Percentiles rank a stretch among this genome's conserved stretches.
These are phyloP conservation scores for Terebella lapidaria DNA, from an alignment of 2,888 invertebrate genomes.

Conservation along the genomic window DNA sequence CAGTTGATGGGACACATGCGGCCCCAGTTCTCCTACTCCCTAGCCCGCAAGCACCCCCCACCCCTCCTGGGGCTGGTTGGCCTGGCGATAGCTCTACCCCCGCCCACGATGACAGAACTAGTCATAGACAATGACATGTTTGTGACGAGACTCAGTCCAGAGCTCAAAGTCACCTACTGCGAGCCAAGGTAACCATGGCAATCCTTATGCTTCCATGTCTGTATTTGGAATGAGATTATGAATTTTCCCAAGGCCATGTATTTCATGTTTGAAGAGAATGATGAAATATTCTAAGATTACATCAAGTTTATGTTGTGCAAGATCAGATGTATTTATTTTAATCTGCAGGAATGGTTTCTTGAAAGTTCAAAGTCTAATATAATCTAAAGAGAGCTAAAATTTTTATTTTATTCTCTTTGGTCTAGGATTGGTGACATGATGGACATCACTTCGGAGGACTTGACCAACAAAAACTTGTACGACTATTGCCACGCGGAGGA, in stretches of 20 bases:
- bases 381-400: no score
- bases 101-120: constrained; percentile 95
- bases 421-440: constrained; percentile 84
- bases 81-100: constrained; percentile 90
- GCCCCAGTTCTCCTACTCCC: constrained; percentile 88
- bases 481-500: constrained; percentile 94
- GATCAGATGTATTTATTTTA: no score
- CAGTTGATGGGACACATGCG: constrained; percentile 84
- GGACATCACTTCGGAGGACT: constrained; percentile 88
- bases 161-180: constrained; percentile 94
- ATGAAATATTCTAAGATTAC: no score
- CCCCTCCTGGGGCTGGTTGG: constrained; percentile 73
- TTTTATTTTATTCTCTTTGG: no score
- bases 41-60: constrained; percentile 67
- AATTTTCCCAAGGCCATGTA: no score
- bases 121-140: constrained; percentile 80
- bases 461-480: constrained; percentile 89
- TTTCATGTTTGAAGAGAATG: no score
- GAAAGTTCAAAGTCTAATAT: no score
- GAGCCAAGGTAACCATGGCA: constrained; percentile 92
- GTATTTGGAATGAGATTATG: no score
- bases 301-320: no score
- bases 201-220: no score
- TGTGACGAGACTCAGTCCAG: constrained; percentile 90
- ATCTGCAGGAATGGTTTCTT: no score